phyloP scores from a whole-genome alignment of 2,888 invertebrate species.

The Lasioglossum morio region DNA sequence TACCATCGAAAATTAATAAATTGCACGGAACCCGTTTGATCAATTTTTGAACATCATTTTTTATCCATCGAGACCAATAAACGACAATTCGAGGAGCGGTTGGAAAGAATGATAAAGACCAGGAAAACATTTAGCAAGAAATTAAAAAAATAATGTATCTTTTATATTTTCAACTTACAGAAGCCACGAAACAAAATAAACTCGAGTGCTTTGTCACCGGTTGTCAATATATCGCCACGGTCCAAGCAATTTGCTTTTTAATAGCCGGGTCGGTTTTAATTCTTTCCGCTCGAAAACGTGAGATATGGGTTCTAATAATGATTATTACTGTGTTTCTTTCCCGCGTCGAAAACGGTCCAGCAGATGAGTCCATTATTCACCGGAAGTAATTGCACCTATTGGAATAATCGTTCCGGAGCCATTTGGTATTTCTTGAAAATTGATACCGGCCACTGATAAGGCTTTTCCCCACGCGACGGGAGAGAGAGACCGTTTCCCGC shows the following conservation, averaged over 20 bases:
- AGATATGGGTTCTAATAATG: neutral
- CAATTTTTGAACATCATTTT: too few relatives aligned
- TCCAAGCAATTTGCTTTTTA: neutral
- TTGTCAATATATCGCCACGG: neutral
- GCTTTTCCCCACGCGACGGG: neutral
- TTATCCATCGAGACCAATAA: too few relatives aligned
- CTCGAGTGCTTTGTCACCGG: neutral
- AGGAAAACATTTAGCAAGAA: neutral
- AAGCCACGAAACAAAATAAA: neutral
- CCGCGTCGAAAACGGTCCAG: neutral
- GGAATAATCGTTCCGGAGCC: conserved; percentile 6
- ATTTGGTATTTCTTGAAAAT: conserved; percentile 2
- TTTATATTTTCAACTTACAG: neutral
- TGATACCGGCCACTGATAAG: conserved; percentile 1
- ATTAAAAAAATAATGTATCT: neutral
- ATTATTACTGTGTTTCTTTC: conserved; percentile 10
- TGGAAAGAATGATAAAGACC: too few relatives aligned
- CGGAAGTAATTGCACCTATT: neutral
- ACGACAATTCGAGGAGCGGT: too few relatives aligned
- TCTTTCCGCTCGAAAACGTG: neutral
- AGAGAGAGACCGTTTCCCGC: neutral
- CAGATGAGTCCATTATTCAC: neutral
- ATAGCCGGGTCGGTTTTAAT: neutral
- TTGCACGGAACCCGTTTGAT: too few relatives aligned
- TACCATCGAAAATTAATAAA: too few relatives aligned